Base-by-base conservation (phyloP, 37 sponge, comb jelly and placozoan species). In the Diacarnus erythraeanus region DNA sequence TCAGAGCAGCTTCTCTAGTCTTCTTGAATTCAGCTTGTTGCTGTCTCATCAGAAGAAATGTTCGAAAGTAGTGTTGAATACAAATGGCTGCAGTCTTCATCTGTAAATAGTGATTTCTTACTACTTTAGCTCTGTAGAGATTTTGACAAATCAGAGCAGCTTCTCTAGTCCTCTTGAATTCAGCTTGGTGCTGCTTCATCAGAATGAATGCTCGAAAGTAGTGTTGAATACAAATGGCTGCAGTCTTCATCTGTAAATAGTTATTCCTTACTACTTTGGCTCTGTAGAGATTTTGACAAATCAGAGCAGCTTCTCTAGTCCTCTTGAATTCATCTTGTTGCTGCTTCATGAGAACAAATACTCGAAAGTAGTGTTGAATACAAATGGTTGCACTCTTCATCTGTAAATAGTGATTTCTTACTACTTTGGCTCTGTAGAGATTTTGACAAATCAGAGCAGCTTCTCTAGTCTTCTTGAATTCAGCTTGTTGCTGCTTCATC, bases 171-270 rank as follows among this genome's bases (percentile, higher is more conserved):
- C 31, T 1, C 3, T 42, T 0, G 33, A 64, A 85, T 22, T 33
- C 47, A 42, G 26, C 77, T 38, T 59, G 38, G 26, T 72, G 20
- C 25, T 64, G 42, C 43, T 37, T 68, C 22, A 42, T 66, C 1
- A 25, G 3, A 12, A 63, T 15, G 41, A 57, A 44, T 70, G 64
- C 65, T 40, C 75, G 31, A 57, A 57, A 77, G 47, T 42, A 30
- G 18, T 63, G 1, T 58, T 82, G 85, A 38, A 90, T 87, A 27
- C n/a, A 40, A 30, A 77, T 40, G 75, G 87, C 87, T 47, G 87
- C 80, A 61, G 64, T 61, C 20, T 27, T 61, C 64, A 61, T 61
- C 21, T 61, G 64, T 8, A 71, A 21, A 18, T 43, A 35, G 23
- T 38, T 3, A 42, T 56, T 22, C 9, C 74, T 47, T 25, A 57